Percentiles rank a stretch among this genome's conserved stretches.
phyloP scores from a whole-genome alignment of 2,113 vertebrate species.

The Coryphaenoides rupestris region DNA sequence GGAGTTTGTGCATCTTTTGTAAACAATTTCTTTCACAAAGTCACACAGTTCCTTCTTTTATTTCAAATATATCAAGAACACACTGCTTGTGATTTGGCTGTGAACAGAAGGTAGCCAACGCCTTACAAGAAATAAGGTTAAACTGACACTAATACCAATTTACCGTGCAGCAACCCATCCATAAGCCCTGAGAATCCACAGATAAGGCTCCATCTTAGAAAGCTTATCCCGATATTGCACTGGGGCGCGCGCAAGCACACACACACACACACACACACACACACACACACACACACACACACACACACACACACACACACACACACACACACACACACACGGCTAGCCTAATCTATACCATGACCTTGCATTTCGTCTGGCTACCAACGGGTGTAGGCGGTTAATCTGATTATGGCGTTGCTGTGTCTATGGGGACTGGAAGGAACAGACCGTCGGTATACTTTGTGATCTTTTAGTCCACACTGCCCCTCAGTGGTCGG shows the following conservation, averaged over 20 bases:
- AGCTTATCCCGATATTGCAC: not conserved
- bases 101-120: not conserved
- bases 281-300: not conserved
- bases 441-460: not conserved
- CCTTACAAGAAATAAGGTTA: conserved; percentile 4
- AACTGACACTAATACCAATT: conserved; percentile 1
- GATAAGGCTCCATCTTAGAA: conserved; percentile 1
- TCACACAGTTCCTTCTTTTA: not conserved
- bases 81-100: not conserved
- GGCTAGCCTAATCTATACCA: not conserved
- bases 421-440: not conserved
- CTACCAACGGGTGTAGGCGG: conserved; percentile 3
- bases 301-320: not conserved
- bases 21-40: no score
- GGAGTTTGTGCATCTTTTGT: no score
- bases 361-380: not conserved
- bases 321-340: not conserved
- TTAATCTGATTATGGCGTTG: not conserved
- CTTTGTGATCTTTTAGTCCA: conserved; percentile 4
- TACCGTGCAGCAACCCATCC: not conserved
- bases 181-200: not conserved
- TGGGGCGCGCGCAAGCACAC: not conserved
- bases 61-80: not conserved
- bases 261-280: not conserved
- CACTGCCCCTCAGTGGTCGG: conserved; percentile 23